Base-by-base conservation (phyloP, 2,113 vertebrate genomes). In the Cryptomyrus ogoouensis region DNA sequence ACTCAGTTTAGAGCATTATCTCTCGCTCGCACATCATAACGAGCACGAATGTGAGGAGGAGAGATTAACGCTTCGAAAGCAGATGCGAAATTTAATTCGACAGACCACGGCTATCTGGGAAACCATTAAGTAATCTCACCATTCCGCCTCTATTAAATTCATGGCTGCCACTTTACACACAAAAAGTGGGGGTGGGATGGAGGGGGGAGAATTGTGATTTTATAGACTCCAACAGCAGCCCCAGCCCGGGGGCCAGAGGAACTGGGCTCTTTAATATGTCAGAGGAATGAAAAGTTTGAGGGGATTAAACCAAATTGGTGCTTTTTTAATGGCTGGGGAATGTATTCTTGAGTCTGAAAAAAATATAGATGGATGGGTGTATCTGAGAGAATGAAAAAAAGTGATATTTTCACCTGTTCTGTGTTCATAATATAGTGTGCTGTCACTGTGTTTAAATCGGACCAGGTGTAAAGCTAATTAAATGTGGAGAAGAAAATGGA, bases 101-200 rank as follows among this genome's bases (percentile, higher is more conserved):
- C 94, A 96, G 96, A 96, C 95, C 94, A 95, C 95, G 93, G 95
- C 96, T 97, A 96, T 97, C 97, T 97, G 96, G 96, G 97, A 98
- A 97, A 95, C 96, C 97, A 97, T 98, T 97, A 97, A 98, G 96
- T 97, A 97, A 97, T 97, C 97, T 97, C 96, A 96, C 96, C 96
- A 96, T 96, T 96, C 96, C 94, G 94, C 96, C 95, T 97, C 96
- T 94, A 97, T 97, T 97, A 97, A 97, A 96, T 97, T 97, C 96
- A 95, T 93, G 93, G 94, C 96, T 95, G 96, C 96, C 94, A 96
- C 95, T 96, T 96, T 94, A 95, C 96, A 96, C 96, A 96, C 96
- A 98, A 97, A 98, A 97, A 97, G 96, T 97, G 96, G 95, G 89
- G 91, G 56, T 47, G 21, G 92, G 91, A 92, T 35, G 13, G 93